Evolutionary conservation across 2,797 vertebrate species (phyloP), one percentile per base, ranked within the genome.

Genomic region (Lophius americanus): DNA sequence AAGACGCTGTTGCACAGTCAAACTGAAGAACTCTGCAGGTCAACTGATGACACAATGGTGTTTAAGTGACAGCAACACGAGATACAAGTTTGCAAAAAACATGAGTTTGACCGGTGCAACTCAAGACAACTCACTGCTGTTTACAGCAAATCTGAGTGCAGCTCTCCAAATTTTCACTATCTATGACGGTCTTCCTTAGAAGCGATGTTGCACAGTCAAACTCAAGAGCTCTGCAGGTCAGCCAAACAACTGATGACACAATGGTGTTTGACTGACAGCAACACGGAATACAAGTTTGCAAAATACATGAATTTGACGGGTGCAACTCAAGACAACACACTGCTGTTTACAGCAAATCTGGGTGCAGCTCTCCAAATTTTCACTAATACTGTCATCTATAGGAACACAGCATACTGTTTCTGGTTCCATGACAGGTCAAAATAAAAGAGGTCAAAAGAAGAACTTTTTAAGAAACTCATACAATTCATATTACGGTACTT

Each of bases 1-100:
- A 64, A 78, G 67, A 53, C 4, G 2, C 49, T 41, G 60, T 42
- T 54, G 63, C 50, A 66, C 42, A 51, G 65, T 23, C 23, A 23
- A 23, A 69, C 11, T 4, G 64, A 81, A 51, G 47, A 0, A 12
- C 52, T 79, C 64, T 43, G 64, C 56, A 60, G 52, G 54, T 71
- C 61, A 42, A 61, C 51, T 59, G 55, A 32, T 0, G 37, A 69
- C 68, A 73, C 65, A 68, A 58, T 53, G 37, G 36, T 3, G 49
- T 33, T 46, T 62, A 70, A 70, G 42, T 78, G 79, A 80, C 82
- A 77, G 75, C 46, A 56, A 62, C 51, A 60, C 4, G 7, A 44
- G 57, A 52, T 52, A 39, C 51, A 55, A 13, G 23, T 60, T 65
- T 54, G 62, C 54, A 42, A 64, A 73, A 63, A 59, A 53, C 55